phyloP scores from a whole-genome alignment of 2,888 invertebrate genomes.

The Pyrrhia umbra region DNA sequence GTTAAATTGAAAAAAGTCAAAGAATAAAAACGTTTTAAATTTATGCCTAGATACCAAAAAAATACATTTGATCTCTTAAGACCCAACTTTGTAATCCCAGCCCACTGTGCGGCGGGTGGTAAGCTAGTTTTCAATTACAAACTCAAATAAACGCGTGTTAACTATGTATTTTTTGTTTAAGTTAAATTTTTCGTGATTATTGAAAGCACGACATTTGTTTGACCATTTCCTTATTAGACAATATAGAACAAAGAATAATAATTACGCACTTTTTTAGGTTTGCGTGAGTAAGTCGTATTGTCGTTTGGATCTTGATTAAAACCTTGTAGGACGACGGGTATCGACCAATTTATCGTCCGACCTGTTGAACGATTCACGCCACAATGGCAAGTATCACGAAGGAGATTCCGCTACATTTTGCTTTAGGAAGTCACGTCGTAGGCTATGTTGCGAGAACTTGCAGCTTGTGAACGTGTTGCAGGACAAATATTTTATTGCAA shows the following conservation, averaged over 20 bases:
- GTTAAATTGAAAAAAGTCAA: too few relatives aligned
- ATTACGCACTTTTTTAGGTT: too few relatives aligned
- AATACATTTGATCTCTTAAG: too few relatives aligned
- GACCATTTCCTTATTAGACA: constrained; percentile 2
- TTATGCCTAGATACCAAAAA: too few relatives aligned
- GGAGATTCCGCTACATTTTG: constrained; percentile 18
- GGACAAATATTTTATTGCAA: constrained; percentile 24
- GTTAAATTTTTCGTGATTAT: too few relatives aligned
- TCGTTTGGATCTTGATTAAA: constrained; percentile 49
- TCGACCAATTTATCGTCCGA: constrained; percentile 41
- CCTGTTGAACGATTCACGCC: constrained; percentile 46
- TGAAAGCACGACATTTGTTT: too few relatives aligned
- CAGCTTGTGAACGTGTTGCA: constrained; percentile 1
- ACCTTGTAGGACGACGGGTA: constrained; percentile 29
- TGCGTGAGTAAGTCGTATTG: constrained; percentile 37
- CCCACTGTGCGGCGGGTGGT: too few relatives aligned
- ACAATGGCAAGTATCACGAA: not conserved
- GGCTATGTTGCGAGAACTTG: constrained; percentile 8
- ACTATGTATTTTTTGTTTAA: too few relatives aligned
- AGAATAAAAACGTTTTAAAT: too few relatives aligned
- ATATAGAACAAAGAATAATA: constrained; percentile 29
- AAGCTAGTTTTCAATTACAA: too few relatives aligned
- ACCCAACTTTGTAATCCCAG: too few relatives aligned
- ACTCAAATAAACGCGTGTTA: too few relatives aligned
- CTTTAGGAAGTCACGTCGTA: constrained; percentile 25